Base-by-base conservation (phyloP, 2,797 vertebrate species). In the Argya squamiceps region DNA sequence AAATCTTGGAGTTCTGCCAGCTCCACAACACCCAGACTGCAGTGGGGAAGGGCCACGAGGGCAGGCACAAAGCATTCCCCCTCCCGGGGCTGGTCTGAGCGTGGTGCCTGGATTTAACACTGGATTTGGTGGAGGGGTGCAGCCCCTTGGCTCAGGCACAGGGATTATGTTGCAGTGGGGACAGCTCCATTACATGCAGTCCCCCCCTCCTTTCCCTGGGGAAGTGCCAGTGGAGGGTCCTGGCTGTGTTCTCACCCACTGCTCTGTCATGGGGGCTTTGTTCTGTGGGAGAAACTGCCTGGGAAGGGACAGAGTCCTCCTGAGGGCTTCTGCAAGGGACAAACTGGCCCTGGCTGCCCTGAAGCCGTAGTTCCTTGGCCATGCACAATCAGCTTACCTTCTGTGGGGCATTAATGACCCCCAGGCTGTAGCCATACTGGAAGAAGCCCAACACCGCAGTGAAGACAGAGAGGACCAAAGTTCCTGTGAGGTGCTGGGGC, bases 401-500 rank as follows among this genome's bases (percentile, higher is more conserved):
- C 95, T 99, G 99, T 5, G 99, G 99, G 19, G 99, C 99, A 0
- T 99, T 99, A 96, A 99, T 99, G 93, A 99, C 99, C 21, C 99
- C 99, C 34, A 99, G 95, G 88, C 99, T 98, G 96, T 99, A 99
- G 63, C 99, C 99, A 2, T 97, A 99, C 97, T 99, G 99, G 94
- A 99, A 98, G 70, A 99, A 99, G 15, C 99, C 98, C 39, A 99
- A 97, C 19, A 98, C 97, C 0, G 99, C 99, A 0, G 99, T 98
- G 93, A 99, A 98, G 94, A 99, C 99, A 0, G 99, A 98, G 65
- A 99, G 85, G 43, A 98, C 84, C 84, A 99, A 88, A 1, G 98
- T 99, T 50, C 98, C 97, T 0, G 99, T 99, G 68, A 99, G 88
- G 96, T 99, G 98, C 98, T 98, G 97, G 30, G 70, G 93, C 53